Evolutionary conservation across 2,113 vertebrate genomes (phyloP).

Genomic region (Lepisosteus osseus): DNA sequence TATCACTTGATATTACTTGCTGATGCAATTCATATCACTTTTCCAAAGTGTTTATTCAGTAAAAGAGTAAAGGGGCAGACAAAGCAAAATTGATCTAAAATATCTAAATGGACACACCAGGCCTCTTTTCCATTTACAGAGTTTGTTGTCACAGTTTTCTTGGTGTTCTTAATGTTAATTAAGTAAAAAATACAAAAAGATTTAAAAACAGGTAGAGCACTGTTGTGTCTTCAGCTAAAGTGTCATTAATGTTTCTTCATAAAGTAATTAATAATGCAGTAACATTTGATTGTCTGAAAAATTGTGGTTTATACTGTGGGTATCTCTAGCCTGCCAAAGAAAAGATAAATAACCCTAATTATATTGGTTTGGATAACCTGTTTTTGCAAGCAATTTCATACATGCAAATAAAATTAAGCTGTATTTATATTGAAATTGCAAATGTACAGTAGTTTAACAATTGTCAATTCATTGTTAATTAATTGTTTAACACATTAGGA

Average conservation of each 20-base stretch:
- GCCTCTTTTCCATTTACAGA: not conserved
- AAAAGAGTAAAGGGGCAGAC: not conserved
- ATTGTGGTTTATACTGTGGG: not conserved
- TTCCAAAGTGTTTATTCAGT: too few species aligned
- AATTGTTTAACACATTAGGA: too few species aligned
- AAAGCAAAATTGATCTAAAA: not conserved
- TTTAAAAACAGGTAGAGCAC: not conserved
- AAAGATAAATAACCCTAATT: not conserved
- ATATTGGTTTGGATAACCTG: not conserved
- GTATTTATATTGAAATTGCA: too few species aligned
- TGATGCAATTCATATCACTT: too few species aligned
- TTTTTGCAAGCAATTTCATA: too few species aligned
- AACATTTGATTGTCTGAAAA: not conserved
- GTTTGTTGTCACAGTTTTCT: not conserved
- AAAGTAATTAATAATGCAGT: not conserved
- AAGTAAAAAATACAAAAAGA: not conserved
- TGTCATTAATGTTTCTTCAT: not conserved
- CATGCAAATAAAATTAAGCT: too few species aligned
- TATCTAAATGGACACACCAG: not conserved
- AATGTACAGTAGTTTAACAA: too few species aligned
- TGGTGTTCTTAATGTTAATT: conserved; percentile 1
- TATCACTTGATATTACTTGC: too few species aligned
- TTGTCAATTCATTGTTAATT: too few species aligned
- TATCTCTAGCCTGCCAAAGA: not conserved
- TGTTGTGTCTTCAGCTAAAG: not conserved